Conservation (phyloP, 2,113 vertebrate genomes). For the Albula goreensis region DNA sequence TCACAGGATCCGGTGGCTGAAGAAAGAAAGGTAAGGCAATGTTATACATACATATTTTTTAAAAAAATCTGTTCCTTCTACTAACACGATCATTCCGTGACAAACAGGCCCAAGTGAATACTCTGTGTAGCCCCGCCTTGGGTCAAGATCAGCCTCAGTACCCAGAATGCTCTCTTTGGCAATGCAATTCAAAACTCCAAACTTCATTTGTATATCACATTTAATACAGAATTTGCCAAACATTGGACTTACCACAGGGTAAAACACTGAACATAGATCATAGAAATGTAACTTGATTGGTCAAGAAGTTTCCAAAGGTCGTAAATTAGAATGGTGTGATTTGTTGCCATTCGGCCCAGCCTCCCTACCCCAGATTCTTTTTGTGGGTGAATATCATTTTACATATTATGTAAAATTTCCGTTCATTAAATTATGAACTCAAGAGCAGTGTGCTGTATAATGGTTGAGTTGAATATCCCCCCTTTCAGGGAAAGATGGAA, state of each 20-base stretch:
- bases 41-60: slow-evolving; percentile 24
- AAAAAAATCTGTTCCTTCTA: slow-evolving; percentile 28
- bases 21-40: slow-evolving; percentile 71
- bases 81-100: slow-evolving; percentile 62
- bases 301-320: not conserved
- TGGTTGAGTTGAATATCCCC: not conserved
- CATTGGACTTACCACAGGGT: no score
- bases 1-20: slow-evolving; percentile 76
- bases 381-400: no score
- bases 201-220: no score
- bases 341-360: no score
- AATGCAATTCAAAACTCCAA: no score
- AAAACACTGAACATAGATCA: no score
- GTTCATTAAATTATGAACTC: not conserved
- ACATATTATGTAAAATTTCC: no score
- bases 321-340: no score
- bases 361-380: no score
- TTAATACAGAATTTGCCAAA: no score
- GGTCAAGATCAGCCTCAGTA: slow-evolving; percentile 30
- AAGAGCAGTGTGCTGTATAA: not conserved
- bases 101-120: slow-evolving; percentile 49
- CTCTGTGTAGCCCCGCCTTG: slow-evolving; percentile 45
- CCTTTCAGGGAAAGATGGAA: not conserved
- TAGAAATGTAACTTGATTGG: not conserved
- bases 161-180: no score